Evolutionary conservation across 2,113 vertebrate genomes (phyloP), one percentile per base, ranked within the genome.

Genomic region (Osmerus eperlanus): DNA sequence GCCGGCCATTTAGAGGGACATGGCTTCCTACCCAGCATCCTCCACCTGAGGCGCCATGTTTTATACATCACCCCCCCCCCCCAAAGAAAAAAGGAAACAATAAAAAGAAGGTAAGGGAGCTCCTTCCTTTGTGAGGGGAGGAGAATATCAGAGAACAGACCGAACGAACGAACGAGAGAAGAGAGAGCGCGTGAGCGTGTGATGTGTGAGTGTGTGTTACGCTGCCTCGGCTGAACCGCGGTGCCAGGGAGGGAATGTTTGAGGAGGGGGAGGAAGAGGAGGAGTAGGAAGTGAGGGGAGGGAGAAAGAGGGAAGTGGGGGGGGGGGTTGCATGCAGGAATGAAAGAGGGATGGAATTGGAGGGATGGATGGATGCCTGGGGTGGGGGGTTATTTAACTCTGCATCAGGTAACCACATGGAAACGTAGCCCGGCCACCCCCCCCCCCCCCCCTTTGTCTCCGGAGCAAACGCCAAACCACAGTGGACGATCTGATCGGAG

Each of bases 1-100:
- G 94, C 95, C 96, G 95, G 95, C 96, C 96, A 98, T 98, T 99
- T 98, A 98, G 94, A 94, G 96, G 95, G 96, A 97, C 96, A 97
- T 95, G 95, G 96, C 94, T 96, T 96, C 90, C 91, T 97, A 95
- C 95, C 95, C 95, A 96, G 96, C 95, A 97, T 97, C 95, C 95
- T 91, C 94, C 97, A 99, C 96, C 96, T 97, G 95, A 97, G 95
- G 95, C 94, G 92, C 95, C 94, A 98, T 96, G 95, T 98, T 99
- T 98, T 97, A 98, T 97, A 97, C 96, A 98, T 97, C 94, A 95
- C 77, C 94, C 90, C 83, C 77, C 94, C 90, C 83, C 83, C 79
- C 29, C 25, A 80, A 84, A 87, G 86, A 68, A 85, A 85, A 85
- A 84, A 92, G 92, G 92, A 89, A 93, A 85, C 78, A 85, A 89